Evolutionary conservation across 2,113 vertebrate species (phyloP).

Genomic region (Toxotes chatareus): DNA sequence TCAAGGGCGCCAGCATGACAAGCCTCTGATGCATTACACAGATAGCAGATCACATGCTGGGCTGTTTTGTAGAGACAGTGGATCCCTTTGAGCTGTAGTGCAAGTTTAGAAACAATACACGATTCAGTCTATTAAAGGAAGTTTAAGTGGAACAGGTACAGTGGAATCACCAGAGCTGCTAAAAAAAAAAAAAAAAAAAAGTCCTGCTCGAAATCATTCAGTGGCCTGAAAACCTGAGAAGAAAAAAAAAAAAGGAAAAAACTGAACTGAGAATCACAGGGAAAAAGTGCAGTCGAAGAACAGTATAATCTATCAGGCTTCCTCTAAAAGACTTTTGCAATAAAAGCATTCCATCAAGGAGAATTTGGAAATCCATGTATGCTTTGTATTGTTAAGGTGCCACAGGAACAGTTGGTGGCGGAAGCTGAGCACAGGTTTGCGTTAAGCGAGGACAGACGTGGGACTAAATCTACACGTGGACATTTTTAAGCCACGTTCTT

Average conservation of each 20-base stretch:
- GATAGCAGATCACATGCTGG: conserved; percentile 65
- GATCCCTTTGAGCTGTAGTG: conserved; percentile 38
- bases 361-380: neutral
- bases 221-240: neutral
- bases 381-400: neutral
- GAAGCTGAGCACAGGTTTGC: neutral
- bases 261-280: neutral
- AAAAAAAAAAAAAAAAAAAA: neutral
- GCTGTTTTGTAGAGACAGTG: conserved; percentile 36
- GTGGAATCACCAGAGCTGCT: neutral
- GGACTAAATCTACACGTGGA: neutral
- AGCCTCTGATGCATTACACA: conserved; percentile 50
- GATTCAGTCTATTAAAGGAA: neutral
- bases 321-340: neutral
- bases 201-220: neutral
- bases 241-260: neutral
- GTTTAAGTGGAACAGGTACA: conserved; percentile 8
- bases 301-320: neutral
- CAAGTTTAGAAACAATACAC: conserved; percentile 21
- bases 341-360: neutral
- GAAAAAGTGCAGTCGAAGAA: neutral
- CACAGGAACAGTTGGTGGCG: neutral
- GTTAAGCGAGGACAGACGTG: neutral
- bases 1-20: conserved; percentile 62
- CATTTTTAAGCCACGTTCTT: neutral